Base-by-base conservation (phyloP, 2,888 invertebrate genomes). In the Drosophila robusta region DNA sequence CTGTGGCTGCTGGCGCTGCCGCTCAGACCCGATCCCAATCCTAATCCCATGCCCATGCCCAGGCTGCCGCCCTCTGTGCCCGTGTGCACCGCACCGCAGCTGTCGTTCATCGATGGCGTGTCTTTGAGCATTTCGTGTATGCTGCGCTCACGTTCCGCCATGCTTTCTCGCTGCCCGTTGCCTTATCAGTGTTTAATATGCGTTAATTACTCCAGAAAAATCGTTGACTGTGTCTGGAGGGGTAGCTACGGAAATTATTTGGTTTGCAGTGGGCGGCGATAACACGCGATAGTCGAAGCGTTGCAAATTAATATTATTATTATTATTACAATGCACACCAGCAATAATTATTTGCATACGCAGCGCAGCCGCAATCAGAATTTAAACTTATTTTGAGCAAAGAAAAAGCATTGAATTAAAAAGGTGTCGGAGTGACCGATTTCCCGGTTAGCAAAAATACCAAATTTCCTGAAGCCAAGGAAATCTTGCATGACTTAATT, bases 71-170 rank as follows among this genome's bases (percentile, higher is more conserved):
- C 94, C 85, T 96, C 95, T 9, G 95, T 95, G 66, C 95, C 96
- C 12, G 96, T 95, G 75, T 95, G 96, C 77, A 96, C 95, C 36
- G 95, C 95, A 89, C 94, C 95, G 81, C 95, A 95, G 75, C 95
- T 95, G 87, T 95, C 96, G 76, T 96, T 96, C 89, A 96, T 94
- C 38, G 96, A 95, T 50, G 96, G 96, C 45, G 96, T 95, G 89
- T 97, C 96, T 91, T 96, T 96, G 67, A 97, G 92, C 96, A 96
- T 96, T 93, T 97, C 96, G 91, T 97, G 96, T 90, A 97, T 96
- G 84, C 92, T 92, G 46, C 92, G 88, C 75, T 92, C 92, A 36
- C 92, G 88, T 78, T 92, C 92, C 66, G 86, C 80, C 85, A 85
- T 87, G 42, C 5, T 44, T 42, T 61, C 6, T 2, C 36, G 4